A percentile compares a stretch with the other conserved stretches of the same genome.
phyloP scores from a whole-genome alignment of 2,113 vertebrate species.

The Donacobius atricapilla region DNA sequence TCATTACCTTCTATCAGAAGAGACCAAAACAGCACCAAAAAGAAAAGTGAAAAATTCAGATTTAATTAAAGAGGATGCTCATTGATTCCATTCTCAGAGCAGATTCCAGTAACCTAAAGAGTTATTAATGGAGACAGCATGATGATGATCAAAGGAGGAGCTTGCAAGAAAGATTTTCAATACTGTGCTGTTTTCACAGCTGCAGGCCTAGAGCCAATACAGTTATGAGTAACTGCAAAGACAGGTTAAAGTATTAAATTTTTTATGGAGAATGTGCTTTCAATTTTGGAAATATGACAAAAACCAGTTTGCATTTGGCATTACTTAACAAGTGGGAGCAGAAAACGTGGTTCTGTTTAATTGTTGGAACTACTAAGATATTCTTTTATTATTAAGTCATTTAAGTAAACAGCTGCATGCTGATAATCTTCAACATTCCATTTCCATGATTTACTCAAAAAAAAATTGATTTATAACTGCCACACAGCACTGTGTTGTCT shows the following conservation, averaged over 20 bases:
- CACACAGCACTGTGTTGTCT: background rate
- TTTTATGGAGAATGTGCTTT: background rate
- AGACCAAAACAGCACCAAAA: background rate
- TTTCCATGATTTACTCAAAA: background rate
- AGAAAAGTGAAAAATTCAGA: background rate
- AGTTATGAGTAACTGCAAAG: background rate
- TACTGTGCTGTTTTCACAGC: background rate
- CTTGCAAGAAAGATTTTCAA: constrained; percentile 40
- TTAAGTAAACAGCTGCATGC: background rate
- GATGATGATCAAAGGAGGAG: background rate
- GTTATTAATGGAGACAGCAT: background rate
- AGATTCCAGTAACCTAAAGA: background rate
- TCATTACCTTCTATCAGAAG: background rate
- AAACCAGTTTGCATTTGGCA: background rate
- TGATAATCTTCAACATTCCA: background rate
- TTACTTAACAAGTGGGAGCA: background rate
- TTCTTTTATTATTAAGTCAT: background rate
- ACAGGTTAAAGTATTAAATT: background rate
- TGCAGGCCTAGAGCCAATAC: background rate
- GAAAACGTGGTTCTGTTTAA: background rate
- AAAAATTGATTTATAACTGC: background rate
- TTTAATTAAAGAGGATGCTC: background rate
- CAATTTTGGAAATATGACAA: background rate
- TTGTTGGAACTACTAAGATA: background rate
- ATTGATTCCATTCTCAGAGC: background rate